Percentiles rank a stretch among this genome's conserved stretches.
These are phyloP conservation scores for Vanessa tameamea DNA, from an alignment of 1,140 invertebrate genomes.

Conservation along the genomic window DNA sequence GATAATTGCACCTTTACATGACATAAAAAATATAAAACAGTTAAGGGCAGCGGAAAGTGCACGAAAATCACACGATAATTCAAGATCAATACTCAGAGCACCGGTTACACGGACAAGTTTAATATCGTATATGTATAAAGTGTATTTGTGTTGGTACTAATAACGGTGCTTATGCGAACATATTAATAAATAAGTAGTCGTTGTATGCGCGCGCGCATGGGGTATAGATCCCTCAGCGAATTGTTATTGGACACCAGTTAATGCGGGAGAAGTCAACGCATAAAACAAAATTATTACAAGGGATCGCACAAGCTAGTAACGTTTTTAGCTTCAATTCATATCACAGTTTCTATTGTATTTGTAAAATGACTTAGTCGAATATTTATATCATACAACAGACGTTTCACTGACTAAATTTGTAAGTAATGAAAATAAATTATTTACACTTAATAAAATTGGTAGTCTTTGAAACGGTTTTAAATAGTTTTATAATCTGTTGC, in stretches of 20 bases:
- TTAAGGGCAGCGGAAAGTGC: constrained; percentile 51
- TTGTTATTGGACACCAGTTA: constrained; percentile 45
- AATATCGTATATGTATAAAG: constrained; percentile 48
- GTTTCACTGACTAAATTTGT: constrained; percentile 7
- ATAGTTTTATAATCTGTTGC: constrained; percentile 8
- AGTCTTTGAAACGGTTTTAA: constrained; percentile 12
- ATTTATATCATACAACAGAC: constrained; percentile 11
- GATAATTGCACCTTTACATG: constrained; percentile 22
- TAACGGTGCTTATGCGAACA: constrained; percentile 59
- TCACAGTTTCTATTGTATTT: background rate
- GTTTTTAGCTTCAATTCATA: background rate
- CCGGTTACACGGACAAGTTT: constrained; percentile 53
- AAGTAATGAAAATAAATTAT: constrained; percentile 27
- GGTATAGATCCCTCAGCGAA: constrained; percentile 48
- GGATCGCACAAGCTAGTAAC: constrained; percentile 4
- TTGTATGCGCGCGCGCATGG: constrained; percentile 54
- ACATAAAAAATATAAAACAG: constrained; percentile 42
- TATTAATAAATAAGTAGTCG: constrained; percentile 48
- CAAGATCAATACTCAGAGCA: constrained; percentile 53
- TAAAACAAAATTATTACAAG: constrained; percentile 52
- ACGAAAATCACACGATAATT: constrained; percentile 67
- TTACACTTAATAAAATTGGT: constrained; percentile 27
- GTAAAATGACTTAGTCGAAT: constrained; percentile 4
- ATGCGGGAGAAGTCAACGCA: constrained; percentile 50
- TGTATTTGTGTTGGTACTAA: constrained; percentile 61